Percentiles rank a stretch among this genome's conserved stretches.
These are phyloP conservation scores for Gymnogyps californianus DNA, from an alignment of 2,113 vertebrate genomes.

Conservation along the genomic window DNA sequence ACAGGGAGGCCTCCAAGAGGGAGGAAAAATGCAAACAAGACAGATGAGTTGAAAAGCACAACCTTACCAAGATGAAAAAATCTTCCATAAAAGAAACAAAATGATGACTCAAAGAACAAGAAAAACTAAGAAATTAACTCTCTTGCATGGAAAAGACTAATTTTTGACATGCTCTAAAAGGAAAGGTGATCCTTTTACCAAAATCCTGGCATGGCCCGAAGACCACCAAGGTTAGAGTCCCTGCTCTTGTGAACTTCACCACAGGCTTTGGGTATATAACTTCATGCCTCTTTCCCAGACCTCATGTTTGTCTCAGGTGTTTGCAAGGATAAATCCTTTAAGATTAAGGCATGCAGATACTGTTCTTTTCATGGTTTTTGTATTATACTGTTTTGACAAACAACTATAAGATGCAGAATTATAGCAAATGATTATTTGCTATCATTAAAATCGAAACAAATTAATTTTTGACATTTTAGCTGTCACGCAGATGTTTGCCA, in stretches of 20 bases:
- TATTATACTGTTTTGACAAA: not conserved
- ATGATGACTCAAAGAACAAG: not conserved
- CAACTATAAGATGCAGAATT: not conserved
- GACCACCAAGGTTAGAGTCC: not conserved
- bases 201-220: not conserved
- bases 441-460: not conserved
- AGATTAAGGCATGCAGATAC: not conserved
- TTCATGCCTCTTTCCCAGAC: not conserved
- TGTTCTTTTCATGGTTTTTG: not conserved
- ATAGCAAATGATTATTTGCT: not conserved
- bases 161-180: not conserved
- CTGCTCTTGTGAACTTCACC: not conserved
- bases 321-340: not conserved
- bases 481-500: not conserved
- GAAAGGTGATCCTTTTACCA: not conserved
- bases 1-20: not conserved
- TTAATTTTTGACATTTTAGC: not conserved
- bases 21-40: not conserved
- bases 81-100: not conserved
- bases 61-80: not conserved
- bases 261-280: not conserved
- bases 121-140: not conserved
- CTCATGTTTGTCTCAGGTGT: not conserved
- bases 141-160: not conserved
- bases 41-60: not conserved